Conservation (phyloP, 2,888 invertebrate genomes). For the Caenorhabditis sulstoni region DNA sequence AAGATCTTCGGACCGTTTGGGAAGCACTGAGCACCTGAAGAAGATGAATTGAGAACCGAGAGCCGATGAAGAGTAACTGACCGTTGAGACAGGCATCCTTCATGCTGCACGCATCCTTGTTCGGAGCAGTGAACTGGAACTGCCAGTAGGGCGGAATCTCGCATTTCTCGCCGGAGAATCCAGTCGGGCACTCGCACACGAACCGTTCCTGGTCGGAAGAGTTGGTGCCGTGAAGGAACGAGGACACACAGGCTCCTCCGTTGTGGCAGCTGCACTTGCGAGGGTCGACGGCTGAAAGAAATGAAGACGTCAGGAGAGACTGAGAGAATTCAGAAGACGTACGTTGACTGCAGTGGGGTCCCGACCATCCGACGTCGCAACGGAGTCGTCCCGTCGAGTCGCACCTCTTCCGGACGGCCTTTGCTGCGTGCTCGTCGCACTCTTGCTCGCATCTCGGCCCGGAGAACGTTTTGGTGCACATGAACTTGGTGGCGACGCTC, state of each 20-base stretch:
- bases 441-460: conserved; percentile 29
- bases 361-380: conserved; percentile 56
- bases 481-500: conserved; percentile 28
- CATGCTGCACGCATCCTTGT: conserved; percentile 26
- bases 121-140: conserved; percentile 29
- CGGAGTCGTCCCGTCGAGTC: conserved; percentile 39
- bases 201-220: conserved; percentile 1
- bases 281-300: conserved; percentile 51
- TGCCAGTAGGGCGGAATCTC: conserved; percentile 39
- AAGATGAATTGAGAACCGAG: neutral
- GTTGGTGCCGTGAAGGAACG: conserved; percentile 13
- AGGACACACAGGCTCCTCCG: conserved; percentile 43
- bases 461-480: conserved; percentile 19
- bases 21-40: conserved; percentile 51
- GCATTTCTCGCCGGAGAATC: conserved; percentile 46
- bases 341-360: conserved; percentile 54
- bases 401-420: conserved; percentile 41
- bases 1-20: conserved; percentile 48
- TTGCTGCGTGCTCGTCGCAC: conserved; percentile 34
- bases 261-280: conserved; percentile 49
- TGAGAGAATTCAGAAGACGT: neutral
- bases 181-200: conserved; percentile 49
- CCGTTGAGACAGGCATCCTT: conserved; percentile 55
- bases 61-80: conserved; percentile 6
- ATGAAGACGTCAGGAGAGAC: neutral